Percentiles rank a stretch among this genome's conserved stretches.
Conservation (phyloP, 2,113 vertebrate species). For the Varanus komodoensis region DNA sequence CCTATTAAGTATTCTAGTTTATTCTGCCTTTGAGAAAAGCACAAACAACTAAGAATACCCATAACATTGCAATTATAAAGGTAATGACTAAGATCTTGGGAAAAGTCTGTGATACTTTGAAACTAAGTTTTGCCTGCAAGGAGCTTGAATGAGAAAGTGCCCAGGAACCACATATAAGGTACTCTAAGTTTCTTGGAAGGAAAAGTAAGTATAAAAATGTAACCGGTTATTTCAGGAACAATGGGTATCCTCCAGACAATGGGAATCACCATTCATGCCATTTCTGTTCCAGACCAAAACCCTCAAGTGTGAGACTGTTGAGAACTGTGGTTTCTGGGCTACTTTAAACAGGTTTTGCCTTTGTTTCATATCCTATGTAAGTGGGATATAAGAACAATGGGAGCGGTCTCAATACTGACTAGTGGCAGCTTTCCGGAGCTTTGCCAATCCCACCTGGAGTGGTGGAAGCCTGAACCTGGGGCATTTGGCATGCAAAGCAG, state of each 20-base stretch:
- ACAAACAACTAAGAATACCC: background rate
- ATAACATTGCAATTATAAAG: background rate
- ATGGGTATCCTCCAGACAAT: background rate
- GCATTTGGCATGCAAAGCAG: background rate
- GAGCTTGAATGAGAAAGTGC: background rate
- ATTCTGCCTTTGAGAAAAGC: too few relatives aligned
- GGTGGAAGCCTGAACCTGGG: too few relatives aligned
- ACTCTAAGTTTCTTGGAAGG: background rate
- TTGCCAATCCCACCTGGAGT: too few relatives aligned
- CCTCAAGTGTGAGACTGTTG: too few relatives aligned
- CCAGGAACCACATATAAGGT: background rate
- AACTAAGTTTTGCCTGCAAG: too few relatives aligned
- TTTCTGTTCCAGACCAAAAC: background rate
- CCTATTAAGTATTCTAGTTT: background rate
- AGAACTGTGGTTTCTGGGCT: background rate
- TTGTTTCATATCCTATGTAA: background rate
- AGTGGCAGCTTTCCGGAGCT: too few relatives aligned
- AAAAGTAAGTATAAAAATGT: background rate
- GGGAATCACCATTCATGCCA: background rate
- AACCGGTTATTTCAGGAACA: background rate
- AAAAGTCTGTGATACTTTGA: background rate
- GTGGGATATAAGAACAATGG: background rate
- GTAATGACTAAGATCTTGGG: constrained; percentile 5
- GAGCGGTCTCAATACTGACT: too few relatives aligned
- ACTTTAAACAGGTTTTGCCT: background rate